Base-by-base conservation (phyloP, 2,888 invertebrate species). In the Arctia plantaginis region DNA sequence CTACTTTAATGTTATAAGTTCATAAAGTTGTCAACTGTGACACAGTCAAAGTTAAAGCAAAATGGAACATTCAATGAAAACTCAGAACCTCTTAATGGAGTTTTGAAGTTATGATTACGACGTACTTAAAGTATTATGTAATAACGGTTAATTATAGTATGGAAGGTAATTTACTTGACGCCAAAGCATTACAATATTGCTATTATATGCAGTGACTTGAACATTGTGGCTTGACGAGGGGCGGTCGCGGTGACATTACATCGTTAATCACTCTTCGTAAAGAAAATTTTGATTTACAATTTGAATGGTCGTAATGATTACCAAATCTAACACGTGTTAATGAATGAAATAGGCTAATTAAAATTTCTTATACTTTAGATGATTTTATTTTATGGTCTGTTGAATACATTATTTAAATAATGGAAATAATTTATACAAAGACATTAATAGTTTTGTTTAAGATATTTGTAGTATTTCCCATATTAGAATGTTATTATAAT, bases 271-370 rank as follows among this genome's bases (percentile, higher is more conserved):
- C 89, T 89, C 89, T 90, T 88, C 87, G 83, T 80, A 86, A 90
- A 92, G 91, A 91, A 93, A 93, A 92, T 93, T 95, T 93, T 93
- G 93, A 94, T 94, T 94, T 94, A 94, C 93, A 93, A 93, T 93
- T 91, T 90, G 88, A 93, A 92, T 92, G 87, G 86, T 73, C 85
- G 84, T 90, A 83, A 88, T 89, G 91, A 93, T 93, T 93, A 90
- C 90, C 87, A 90, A 91, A 93, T 89, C 88, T 90, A 90, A 91
- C 89, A 88, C 86, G 80, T 85, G 82, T 89, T 93, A 92, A 93
- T 94, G 90, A 93, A 94, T 94, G 91, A 91, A 87, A 85, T 85
- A 81, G 77, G 88, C 91, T 93, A 91, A 93, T 93, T 91, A 91
- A 90, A 87, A 89, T 81, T 83, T 80, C 71, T 78, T 79, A 84